A percentile compares a stretch with the other conserved stretches of the same genome.
Conservation (phyloP, 2,113 vertebrate genomes). For the Saccopteryx leptura region DNA sequence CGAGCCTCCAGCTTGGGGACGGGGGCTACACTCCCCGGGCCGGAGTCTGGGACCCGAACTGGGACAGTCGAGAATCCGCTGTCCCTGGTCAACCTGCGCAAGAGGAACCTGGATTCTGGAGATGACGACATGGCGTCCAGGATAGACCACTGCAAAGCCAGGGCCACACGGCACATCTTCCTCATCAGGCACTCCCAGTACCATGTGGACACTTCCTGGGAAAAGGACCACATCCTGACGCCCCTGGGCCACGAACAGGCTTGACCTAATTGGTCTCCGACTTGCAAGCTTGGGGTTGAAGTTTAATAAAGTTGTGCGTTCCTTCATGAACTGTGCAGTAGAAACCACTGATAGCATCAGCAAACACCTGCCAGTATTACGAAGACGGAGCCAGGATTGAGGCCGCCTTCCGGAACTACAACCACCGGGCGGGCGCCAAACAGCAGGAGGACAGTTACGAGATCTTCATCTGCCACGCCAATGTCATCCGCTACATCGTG, state of each 20-base stretch:
- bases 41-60: no score
- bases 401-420: conserved; percentile 97
- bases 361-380: conserved; percentile 96
- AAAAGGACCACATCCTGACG: conserved; percentile 95
- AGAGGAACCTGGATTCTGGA: conserved; percentile 89
- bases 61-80: conserved; percentile 92
- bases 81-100: conserved; percentile 91
- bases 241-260: conserved; percentile 97
- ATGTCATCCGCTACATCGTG: conserved; percentile 99
- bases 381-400: conserved; percentile 98
- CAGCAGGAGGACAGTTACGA: conserved; percentile 98
- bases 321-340: conserved; percentile 96
- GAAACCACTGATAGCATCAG: conserved; percentile 97
- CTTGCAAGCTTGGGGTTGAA: conserved; percentile 94
- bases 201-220: conserved; percentile 92
- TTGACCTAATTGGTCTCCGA: conserved; percentile 93
- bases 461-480: conserved; percentile 98
- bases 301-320: conserved; percentile 95
- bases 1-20: no score
- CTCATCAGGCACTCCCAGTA: conserved; percentile 98
- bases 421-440: conserved; percentile 95
- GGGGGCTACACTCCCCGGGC: no score
- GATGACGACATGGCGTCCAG: conserved; percentile 91
- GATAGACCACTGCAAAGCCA: conserved; percentile 92
- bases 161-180: conserved; percentile 96